Conservation (phyloP, 2,888 invertebrate genomes). For the Calameuta idolon region DNA sequence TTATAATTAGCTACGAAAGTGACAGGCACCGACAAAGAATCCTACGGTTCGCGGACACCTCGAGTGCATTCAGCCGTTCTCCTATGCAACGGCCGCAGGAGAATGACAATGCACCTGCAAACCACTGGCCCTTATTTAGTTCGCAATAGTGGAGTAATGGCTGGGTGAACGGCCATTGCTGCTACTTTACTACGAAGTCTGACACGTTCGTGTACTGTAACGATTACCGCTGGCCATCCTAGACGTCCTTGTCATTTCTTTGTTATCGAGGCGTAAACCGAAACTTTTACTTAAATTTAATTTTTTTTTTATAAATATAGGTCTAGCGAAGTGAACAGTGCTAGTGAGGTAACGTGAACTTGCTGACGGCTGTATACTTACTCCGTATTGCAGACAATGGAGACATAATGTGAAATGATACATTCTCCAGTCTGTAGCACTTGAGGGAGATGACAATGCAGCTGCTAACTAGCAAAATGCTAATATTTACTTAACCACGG, state of each 20-base stretch:
- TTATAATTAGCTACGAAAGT: constrained; percentile 54
- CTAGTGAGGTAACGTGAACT: neutral
- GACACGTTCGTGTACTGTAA: neutral
- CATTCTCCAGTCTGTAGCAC: constrained; percentile 18
- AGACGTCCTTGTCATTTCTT: neutral
- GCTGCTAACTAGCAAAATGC: constrained; percentile 54
- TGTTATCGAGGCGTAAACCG: too few species aligned
- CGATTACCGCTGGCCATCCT: neutral
- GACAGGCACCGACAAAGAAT: constrained; percentile 52
- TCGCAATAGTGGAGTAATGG: constrained; percentile 4
- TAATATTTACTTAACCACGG: constrained; percentile 53
- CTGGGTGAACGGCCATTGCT: neutral
- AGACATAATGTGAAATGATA: neutral
- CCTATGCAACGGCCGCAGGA: constrained; percentile 12
- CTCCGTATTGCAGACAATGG: neutral
- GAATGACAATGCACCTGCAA: constrained; percentile 44
- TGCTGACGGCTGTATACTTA: constrained; percentile 1
- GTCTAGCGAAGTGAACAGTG: neutral
- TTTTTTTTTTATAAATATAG: neutral
- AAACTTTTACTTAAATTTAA: neutral
- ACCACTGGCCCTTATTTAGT: constrained; percentile 35
- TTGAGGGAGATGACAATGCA: constrained; percentile 42
- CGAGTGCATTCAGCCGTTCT: constrained; percentile 27
- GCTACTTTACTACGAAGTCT: neutral
- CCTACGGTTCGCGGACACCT: constrained; percentile 26